These are phyloP conservation scores for Spatula clypeata DNA, from an alignment of 2,797 vertebrate genomes.

Conservation along the genomic window DNA sequence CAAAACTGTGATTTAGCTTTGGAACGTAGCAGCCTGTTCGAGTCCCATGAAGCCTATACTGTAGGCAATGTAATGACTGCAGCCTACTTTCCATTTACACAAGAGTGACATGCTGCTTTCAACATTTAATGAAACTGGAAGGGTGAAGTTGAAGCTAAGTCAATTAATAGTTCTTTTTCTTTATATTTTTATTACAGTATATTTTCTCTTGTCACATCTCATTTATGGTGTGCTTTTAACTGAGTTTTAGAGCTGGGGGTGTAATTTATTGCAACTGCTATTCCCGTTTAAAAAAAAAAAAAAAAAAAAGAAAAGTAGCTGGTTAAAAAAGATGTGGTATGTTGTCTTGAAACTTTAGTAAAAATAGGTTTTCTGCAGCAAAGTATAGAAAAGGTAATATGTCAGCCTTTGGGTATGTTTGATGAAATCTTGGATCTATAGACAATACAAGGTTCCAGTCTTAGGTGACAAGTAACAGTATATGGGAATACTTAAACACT, in stretches of 20 bases:
- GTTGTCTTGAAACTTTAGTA: background rate
- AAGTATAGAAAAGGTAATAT: background rate
- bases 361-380: background rate
- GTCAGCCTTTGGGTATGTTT: background rate
- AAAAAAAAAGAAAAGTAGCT: background rate
- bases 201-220: background rate
- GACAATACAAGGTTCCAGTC: background rate
- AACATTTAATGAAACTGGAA: background rate
- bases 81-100: background rate
- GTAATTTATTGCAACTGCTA: background rate
- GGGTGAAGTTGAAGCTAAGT: background rate
- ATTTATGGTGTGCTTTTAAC: background rate
- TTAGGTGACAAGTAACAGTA: background rate
- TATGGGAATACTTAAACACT: rapidly evolving
- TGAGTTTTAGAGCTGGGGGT: background rate
- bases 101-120: background rate
- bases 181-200: background rate
- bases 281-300: background rate
- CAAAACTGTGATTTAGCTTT: background rate
- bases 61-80: background rate
- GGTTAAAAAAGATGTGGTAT: background rate
- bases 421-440: background rate
- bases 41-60: background rate
- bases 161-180: background rate
- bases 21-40: background rate